Base-by-base conservation (phyloP, 2,797 vertebrate genomes). In the Choloepus didactylus region DNA sequence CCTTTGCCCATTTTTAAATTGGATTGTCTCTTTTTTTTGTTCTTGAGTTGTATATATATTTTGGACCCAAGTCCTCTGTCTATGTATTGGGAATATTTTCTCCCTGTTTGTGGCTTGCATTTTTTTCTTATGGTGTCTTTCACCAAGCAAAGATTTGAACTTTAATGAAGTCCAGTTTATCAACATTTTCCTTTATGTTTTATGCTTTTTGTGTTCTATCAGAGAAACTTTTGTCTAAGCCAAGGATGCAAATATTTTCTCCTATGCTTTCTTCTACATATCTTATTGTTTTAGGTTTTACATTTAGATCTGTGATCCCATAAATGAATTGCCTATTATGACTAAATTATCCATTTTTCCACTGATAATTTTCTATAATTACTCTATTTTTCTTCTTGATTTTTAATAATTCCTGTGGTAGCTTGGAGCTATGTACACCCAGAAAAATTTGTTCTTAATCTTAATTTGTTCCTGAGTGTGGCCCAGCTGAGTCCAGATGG, bases 141-240 rank as follows among this genome's bases (percentile, higher is more conserved):
- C 79, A 88, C 80, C 90, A 12, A 90, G 15, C 31, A 49, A 80
- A 59, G 44, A 49, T 92, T 76, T 72, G 51, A 87, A 67, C 95
- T 92, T 51, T 84, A 60, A 87, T 35, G 4, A 79, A 84, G 44
- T 66, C 60, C 49, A 81, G 8, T 27, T 73, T 31, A 67, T 72
- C 38, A 27, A 21, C 56, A 70, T 75, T 70, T 73, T 59, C 38
- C 51, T 81, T 92, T 86, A 79, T 82, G 23, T 85, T 82, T 79
- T 89, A 23, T 94, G 38, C 19, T 89, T 93, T 82, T 73, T 86
- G 38, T 83, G 8, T 87, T 86, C 75, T 70, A 41, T 31, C 25
- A 87, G 62, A 89, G 87, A 92, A 93, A 85, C 2, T 15, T 91
- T 95, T 88, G 21, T n/a, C 46, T 38, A 56, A 92, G 21, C 72